phyloP scores from a whole-genome alignment of 2,888 invertebrate species.

The Fragum fragum region DNA sequence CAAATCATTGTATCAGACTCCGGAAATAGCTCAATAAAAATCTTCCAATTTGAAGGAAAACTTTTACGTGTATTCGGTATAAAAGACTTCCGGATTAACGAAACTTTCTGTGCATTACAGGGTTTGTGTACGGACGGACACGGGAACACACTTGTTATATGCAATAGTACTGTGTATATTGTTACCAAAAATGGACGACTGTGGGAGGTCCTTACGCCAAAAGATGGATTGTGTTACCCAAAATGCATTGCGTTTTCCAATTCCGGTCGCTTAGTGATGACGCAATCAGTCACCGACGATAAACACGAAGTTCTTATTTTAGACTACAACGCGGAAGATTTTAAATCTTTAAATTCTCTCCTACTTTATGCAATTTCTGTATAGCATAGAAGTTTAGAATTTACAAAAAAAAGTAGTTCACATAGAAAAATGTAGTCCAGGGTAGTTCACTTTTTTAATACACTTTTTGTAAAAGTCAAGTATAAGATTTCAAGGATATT shows the following conservation, averaged over 20 bases:
- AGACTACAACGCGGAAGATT: constrained; percentile 82
- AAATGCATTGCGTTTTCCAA: constrained; percentile 80
- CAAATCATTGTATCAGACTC: constrained; percentile 84
- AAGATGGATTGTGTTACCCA: constrained; percentile 81
- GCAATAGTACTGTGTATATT: constrained; percentile 82
- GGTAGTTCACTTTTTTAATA: constrained; percentile 21
- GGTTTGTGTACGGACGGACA: constrained; percentile 82
- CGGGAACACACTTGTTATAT: constrained; percentile 82
- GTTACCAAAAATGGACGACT: constrained; percentile 83
- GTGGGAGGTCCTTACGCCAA: constrained; percentile 83
- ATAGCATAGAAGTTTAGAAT: constrained; percentile 54
- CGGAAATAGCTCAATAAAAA: constrained; percentile 83
- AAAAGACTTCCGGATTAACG: constrained; percentile 79
- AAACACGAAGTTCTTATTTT: constrained; percentile 80
- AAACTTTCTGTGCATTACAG: constrained; percentile 79
- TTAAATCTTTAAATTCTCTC: constrained; percentile 80
- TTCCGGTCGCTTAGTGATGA: constrained; percentile 77
- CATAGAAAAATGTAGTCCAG: constrained; percentile 26
- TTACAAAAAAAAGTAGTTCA: constrained; percentile 9
- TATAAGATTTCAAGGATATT: not conserved
- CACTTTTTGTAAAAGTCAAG: constrained; percentile 23
- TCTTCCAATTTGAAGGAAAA: constrained; percentile 83
- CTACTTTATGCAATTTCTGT: constrained; percentile 83
- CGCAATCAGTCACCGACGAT: constrained; percentile 77
- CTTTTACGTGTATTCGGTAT: constrained; percentile 77